phyloP scores from a whole-genome alignment of 2,888 invertebrate genomes.

The Odontomyia ornata region DNA sequence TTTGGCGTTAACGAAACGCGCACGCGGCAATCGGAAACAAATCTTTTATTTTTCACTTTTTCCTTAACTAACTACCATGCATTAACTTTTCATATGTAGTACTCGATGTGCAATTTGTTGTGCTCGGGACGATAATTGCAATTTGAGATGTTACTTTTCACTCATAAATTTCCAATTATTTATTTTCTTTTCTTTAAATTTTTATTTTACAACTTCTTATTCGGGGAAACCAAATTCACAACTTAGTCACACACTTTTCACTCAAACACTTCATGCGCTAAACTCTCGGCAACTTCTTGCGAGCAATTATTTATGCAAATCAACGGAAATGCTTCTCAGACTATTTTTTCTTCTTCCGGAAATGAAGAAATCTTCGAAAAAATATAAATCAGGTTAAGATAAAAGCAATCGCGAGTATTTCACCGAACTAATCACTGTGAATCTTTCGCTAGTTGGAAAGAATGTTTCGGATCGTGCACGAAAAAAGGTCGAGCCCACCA shows the following conservation, averaged over 20 bases:
- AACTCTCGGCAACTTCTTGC: neutral
- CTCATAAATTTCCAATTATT: neutral
- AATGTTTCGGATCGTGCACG: neutral
- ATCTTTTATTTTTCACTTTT: constrained; percentile 19
- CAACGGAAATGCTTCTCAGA: neutral
- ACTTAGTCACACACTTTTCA: constrained; percentile 33
- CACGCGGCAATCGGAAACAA: neutral
- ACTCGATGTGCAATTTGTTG: too few relatives aligned
- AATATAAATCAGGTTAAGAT: neutral
- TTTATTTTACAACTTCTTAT: neutral
- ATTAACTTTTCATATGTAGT: too few relatives aligned
- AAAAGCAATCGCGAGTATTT: neutral
- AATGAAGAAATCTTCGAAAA: neutral
- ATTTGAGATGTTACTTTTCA: neutral
- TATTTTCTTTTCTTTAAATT: neutral
- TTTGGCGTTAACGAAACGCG: neutral
- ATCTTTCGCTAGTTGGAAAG: neutral
- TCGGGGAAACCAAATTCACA: neutral
- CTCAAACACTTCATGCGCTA: neutral
- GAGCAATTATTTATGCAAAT: neutral
- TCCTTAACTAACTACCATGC: neutral
- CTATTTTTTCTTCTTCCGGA: neutral
- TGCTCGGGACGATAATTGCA: neutral
- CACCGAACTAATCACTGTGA: neutral
- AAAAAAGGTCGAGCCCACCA: neutral